phyloP scores from a whole-genome alignment of 2,113 vertebrate genomes.

The Tilapia sparmanii region DNA sequence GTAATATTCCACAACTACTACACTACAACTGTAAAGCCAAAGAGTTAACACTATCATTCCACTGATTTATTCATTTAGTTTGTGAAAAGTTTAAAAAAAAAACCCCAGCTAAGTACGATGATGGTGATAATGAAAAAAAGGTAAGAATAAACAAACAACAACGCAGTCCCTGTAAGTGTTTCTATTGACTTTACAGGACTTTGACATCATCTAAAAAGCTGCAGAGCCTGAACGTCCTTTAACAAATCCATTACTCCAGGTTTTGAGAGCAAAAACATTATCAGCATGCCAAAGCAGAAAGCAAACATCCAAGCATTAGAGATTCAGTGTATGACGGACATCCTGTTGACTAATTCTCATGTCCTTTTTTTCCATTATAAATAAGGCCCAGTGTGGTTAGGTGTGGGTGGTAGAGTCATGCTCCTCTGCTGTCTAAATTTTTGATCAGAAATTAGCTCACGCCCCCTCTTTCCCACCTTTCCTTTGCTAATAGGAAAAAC shows the following conservation, averaged over 20 bases:
- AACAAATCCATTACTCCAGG: background rate
- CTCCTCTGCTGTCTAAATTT: background rate
- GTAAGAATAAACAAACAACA: background rate
- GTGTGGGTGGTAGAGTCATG: background rate
- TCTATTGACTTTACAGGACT: background rate
- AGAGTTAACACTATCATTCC: background rate
- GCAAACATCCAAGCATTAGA: background rate
- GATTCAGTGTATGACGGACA: background rate
- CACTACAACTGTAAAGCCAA: background rate
- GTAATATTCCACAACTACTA: background rate
- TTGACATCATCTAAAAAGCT: background rate
- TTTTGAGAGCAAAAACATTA: background rate
- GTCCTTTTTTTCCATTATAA: constrained; percentile 5
- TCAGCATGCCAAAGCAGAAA: background rate
- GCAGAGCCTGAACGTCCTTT: background rate
- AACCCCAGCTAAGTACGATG: background rate
- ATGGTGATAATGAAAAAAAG: background rate
- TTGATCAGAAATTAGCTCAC: background rate
- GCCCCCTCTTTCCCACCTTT: background rate
- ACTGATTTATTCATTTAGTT: background rate
- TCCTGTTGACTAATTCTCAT: background rate
- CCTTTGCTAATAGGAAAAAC: constrained; percentile 19
- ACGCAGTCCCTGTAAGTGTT: background rate
- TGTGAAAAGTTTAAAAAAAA: background rate
- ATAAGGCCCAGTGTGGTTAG: background rate